phyloP scores from a whole-genome alignment of 2,113 vertebrate genomes.

The Percina caprodes region DNA sequence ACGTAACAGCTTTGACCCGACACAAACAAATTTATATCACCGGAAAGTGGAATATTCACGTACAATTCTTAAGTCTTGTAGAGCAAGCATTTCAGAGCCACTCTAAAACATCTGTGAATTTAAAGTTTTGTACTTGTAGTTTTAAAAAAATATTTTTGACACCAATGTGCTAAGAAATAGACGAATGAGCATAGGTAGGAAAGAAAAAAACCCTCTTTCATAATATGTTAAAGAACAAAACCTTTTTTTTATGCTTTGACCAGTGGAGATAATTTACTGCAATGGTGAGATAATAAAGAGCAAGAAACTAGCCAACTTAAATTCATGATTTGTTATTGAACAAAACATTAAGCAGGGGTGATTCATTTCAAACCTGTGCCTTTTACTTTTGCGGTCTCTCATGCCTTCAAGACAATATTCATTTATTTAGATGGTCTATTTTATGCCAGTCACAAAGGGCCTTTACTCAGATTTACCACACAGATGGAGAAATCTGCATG shows the following conservation, averaged over 20 bases:
- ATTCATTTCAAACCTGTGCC: neutral
- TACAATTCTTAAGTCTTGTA: too few relatives aligned
- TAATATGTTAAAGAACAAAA: neutral
- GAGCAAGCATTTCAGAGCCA: too few relatives aligned
- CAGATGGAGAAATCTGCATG: neutral
- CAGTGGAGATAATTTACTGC: neutral
- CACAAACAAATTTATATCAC: too few relatives aligned
- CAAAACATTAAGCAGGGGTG: neutral
- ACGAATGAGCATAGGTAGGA: neutral
- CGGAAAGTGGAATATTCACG: too few relatives aligned
- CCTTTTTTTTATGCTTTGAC: neutral
- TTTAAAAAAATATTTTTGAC: neutral
- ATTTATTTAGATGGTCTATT: neutral
- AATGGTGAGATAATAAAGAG: neutral
- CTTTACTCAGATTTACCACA: neutral
- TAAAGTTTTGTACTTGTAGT: too few relatives aligned
- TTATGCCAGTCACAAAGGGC: conserved; percentile 5
- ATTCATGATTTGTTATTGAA: neutral
- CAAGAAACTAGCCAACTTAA: neutral
- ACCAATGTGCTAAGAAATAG: neutral
- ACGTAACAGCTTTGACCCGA: too few relatives aligned
- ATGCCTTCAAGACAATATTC: neutral
- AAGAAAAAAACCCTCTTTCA: neutral
- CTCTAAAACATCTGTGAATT: too few relatives aligned
- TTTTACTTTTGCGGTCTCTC: neutral